phyloP scores from a whole-genome alignment of 2,797 vertebrate genomes.

The Ispidina lecontei region DNA sequence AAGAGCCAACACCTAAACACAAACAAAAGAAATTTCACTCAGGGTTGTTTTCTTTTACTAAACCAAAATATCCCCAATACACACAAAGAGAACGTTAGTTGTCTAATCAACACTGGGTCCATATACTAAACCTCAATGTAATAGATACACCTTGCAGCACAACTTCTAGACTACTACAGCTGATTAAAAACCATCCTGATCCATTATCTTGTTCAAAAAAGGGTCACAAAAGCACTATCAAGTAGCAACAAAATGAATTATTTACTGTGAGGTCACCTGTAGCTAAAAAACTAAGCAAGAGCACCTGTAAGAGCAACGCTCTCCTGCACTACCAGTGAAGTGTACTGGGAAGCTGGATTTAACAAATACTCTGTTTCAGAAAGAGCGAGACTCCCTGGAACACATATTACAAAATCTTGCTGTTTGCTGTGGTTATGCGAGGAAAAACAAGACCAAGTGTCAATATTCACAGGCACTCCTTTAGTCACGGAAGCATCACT shows the following conservation, averaged over 20 bases:
- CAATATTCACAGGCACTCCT: background rate
- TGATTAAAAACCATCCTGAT: background rate
- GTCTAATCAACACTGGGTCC: background rate
- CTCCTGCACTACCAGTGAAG: background rate
- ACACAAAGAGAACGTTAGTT: background rate
- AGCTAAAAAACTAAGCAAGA: background rate
- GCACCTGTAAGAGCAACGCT: background rate
- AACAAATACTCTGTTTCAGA: background rate
- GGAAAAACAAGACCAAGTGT: background rate
- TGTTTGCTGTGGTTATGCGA: background rate
- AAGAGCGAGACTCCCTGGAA: background rate
- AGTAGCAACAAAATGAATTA: constrained; percentile 48
- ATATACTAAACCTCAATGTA: background rate
- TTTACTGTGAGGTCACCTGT: constrained; percentile 8
- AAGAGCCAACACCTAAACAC: constrained; percentile 87
- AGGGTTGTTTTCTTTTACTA: background rate
- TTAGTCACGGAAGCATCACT: background rate
- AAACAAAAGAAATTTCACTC: background rate
- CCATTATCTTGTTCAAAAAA: background rate
- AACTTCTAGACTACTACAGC: background rate
- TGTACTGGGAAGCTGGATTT: background rate
- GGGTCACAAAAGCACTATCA: constrained; percentile 9
- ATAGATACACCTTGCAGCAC: background rate
- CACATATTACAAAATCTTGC: background rate
- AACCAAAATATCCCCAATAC: background rate